These are phyloP conservation scores for Coccyzus lansbergi DNA, from an alignment of 2,797 vertebrate genomes.

Conservation along the genomic window DNA sequence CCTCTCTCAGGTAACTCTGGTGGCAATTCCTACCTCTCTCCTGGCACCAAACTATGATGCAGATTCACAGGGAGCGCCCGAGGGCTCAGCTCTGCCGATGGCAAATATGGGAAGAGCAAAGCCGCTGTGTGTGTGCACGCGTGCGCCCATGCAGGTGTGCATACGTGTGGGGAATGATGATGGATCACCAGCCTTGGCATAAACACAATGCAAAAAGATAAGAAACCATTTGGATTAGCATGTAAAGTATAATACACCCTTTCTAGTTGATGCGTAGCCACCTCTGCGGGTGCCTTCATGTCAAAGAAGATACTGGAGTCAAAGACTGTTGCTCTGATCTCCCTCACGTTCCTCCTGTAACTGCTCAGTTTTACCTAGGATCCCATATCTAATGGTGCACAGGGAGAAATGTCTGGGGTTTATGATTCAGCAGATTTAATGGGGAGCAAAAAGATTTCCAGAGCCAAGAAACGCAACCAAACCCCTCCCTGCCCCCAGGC, in stretches of 20 bases:
- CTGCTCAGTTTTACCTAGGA: background rate
- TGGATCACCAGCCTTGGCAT: constrained; percentile 36
- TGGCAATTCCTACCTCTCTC: background rate
- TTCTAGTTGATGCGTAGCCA: background rate
- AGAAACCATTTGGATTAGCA: constrained; percentile 46
- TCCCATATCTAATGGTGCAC: background rate
- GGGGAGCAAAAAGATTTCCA: background rate
- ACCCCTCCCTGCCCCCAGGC: background rate
- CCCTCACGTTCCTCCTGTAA: background rate
- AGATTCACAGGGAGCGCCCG: background rate
- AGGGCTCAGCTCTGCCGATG: background rate
- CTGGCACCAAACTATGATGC: background rate
- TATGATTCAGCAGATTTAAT: background rate
- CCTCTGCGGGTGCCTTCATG: background rate
- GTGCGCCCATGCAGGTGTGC: constrained; percentile 43
- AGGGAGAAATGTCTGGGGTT: background rate
- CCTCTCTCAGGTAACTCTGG: background rate
- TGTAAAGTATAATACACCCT: constrained; percentile 13
- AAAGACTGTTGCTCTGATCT: background rate
- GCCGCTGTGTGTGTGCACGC: background rate
- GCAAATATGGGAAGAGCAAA: background rate
- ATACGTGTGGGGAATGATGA: background rate
- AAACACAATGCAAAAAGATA: constrained; percentile 25
- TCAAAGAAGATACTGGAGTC: constrained; percentile 1
- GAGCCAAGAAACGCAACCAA: background rate